These are phyloP conservation scores for Acrocephalus arundinaceus DNA, from an alignment of 2,113 vertebrate genomes.

Conservation along the genomic window DNA sequence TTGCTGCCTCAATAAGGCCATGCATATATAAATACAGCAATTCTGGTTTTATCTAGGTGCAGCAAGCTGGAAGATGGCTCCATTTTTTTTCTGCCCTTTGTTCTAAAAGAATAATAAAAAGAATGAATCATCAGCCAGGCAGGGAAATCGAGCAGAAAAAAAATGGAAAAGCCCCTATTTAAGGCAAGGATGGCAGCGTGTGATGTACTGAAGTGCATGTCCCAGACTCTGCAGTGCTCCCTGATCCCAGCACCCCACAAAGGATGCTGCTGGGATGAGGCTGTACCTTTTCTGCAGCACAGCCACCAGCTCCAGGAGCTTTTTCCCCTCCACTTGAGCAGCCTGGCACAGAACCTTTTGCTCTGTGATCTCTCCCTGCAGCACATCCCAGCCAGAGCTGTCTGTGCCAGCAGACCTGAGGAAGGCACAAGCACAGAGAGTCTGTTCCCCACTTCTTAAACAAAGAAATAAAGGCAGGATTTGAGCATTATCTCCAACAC, in stretches of 20 bases:
- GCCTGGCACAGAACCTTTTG: slow-evolving; percentile 76
- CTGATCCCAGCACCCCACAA: not conserved
- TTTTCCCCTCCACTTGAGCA: slow-evolving; percentile 75
- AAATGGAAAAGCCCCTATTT: not conserved
- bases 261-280: not conserved
- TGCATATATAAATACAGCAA: not conserved
- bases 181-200: not conserved
- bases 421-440: not conserved
- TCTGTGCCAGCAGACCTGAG: not conserved
- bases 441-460: not conserved
- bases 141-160: not conserved
- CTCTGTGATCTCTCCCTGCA: slow-evolving; percentile 71
- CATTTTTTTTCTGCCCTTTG: not conserved
- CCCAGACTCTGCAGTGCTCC: not conserved
- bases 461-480: not conserved
- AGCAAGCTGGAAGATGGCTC: not conserved
- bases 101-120: slow-evolving; percentile 4
- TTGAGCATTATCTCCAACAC: not conserved
- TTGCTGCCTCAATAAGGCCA: not conserved
- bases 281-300: slow-evolving; percentile 80
- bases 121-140: not conserved
- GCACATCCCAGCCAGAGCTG: slow-evolving; percentile 32
- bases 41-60: not conserved
- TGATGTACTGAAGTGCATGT: rapidly evolving
- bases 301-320: slow-evolving; percentile 76